Evolutionary conservation across 2,113 vertebrate genomes (phyloP), one percentile per base, ranked within the genome.

Genomic region (Sisor rabdophorus): DNA sequence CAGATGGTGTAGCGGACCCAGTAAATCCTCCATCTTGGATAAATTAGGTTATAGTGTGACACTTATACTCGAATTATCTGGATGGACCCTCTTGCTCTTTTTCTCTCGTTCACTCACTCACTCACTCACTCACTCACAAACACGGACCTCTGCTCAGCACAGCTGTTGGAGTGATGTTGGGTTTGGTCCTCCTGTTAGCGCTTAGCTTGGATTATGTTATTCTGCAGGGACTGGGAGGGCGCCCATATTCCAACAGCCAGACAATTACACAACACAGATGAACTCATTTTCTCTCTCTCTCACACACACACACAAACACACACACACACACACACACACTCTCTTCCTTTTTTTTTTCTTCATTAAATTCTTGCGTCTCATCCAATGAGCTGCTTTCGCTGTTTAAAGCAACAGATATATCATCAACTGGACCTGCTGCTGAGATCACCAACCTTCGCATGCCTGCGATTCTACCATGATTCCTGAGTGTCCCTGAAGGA

Each of bases 121-220:
- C 30, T 16, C 26, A 12, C 19, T 13, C 53, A 40, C 70, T 4
- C 28, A 19, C 40, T 15, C 71, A 50, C 32, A 16, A n/a, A 65
- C 53, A 11, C 19, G 36, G 44, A 20, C n/a, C 74, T 67, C 47
- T 67, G 9, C 19, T 76, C 47, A 44, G 74, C 52, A 60, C 67
- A 70, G 56, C 68, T 71, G 76, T 47, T 69, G 22, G 26, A 53
- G 44, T 26, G 19, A 40, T 48, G 55, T 30, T 59, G 65, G 76
- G 76, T 59, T 87, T 87, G 89, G 83, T 84, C 80, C 80, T 82
- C 53, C 55, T 84, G 76, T 56, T 71, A 40, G 67, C 47, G 24
- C 60, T 72, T 77, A 84, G 83, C 1, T 78, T 88, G 82, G 87
- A 90, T 90, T 87, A 89, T 87, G 87, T 91, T 90, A 88, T 90